Evolutionary conservation across 1,140 invertebrate genomes (phyloP).

Genomic region (Colletes latitarsis): DNA sequence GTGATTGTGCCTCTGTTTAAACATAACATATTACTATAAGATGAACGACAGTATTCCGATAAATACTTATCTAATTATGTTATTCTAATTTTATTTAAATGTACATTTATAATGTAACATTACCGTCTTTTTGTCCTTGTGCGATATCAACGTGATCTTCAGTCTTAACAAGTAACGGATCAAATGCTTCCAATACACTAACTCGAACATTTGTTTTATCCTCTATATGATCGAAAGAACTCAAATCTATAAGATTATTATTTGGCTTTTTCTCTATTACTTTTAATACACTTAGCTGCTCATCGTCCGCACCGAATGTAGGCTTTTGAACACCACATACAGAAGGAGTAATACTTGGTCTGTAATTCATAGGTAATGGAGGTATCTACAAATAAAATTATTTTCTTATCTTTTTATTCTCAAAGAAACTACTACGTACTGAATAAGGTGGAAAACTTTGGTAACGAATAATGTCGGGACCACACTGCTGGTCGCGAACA

Average conservation of each 20-base stretch:
- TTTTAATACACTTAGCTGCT: conserved; percentile 78
- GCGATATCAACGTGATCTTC: conserved; percentile 68
- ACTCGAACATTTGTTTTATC: conserved; percentile 86
- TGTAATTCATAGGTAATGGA: conserved; percentile 78
- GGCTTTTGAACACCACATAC: conserved; percentile 52
- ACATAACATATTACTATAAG: conserved; percentile 24
- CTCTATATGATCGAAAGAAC: conserved; percentile 75
- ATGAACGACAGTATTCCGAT: not conserved
- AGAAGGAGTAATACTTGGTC: conserved; percentile 66
- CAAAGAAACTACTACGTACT: not conserved
- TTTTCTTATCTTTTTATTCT: not conserved
- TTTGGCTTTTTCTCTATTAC: conserved; percentile 81
- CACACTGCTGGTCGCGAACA: too few species aligned
- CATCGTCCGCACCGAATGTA: conserved; percentile 65
- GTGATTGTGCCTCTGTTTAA: conserved; percentile 79
- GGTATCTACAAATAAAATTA: conserved; percentile 75
- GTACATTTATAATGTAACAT: not conserved
- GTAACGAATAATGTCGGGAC: not conserved
- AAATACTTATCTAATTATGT: not conserved
- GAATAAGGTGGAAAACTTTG: not conserved
- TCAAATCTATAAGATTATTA: conserved; percentile 83
- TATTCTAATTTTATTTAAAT: not conserved
- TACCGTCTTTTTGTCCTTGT: conserved; percentile 70
- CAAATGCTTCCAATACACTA: conserved; percentile 91
- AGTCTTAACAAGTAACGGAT: conserved; percentile 87